phyloP scores from a whole-genome alignment of 2,797 vertebrate species.

The Chiloscyllium punctatum region DNA sequence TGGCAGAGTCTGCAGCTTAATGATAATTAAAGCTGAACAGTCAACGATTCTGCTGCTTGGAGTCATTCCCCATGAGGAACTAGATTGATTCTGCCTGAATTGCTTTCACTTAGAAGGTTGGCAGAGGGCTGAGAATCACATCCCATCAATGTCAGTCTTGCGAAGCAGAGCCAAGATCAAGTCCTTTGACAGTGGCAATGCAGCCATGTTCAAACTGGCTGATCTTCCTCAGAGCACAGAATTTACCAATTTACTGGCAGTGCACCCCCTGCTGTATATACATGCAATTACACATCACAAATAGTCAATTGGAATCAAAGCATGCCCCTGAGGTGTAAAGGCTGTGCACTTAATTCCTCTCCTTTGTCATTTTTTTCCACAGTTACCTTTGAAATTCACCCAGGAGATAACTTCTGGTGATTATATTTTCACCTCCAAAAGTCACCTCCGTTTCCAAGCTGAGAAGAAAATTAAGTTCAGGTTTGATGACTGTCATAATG shows the following conservation, averaged over 20 bases:
- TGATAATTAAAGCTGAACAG: not conserved
- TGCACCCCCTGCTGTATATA: not conserved
- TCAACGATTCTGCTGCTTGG: not conserved
- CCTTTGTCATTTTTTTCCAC: not conserved
- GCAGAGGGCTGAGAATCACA: not conserved
- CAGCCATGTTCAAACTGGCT: not conserved
- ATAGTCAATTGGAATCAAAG: not conserved
- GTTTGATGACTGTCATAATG: not conserved
- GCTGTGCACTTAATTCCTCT: not conserved
- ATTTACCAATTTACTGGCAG: not conserved
- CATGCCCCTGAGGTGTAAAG: not conserved
- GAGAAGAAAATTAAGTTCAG: not conserved
- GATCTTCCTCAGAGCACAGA: not conserved
- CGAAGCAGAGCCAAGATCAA: not conserved
- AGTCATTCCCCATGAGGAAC: not conserved
- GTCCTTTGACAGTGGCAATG: not conserved
- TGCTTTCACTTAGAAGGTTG: slow-evolving; percentile 3
- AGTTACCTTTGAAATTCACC: not conserved
- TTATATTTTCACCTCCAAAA: not conserved
- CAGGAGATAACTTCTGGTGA: not conserved
- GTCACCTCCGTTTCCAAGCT: not conserved
- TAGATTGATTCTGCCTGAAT: not conserved
- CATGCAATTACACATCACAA: not conserved
- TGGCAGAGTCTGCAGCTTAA: not conserved
- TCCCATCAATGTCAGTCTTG: not conserved